Evolutionary conservation across 2,888 invertebrate genomes (phyloP).

Genomic region (Ethmia dodecea): DNA sequence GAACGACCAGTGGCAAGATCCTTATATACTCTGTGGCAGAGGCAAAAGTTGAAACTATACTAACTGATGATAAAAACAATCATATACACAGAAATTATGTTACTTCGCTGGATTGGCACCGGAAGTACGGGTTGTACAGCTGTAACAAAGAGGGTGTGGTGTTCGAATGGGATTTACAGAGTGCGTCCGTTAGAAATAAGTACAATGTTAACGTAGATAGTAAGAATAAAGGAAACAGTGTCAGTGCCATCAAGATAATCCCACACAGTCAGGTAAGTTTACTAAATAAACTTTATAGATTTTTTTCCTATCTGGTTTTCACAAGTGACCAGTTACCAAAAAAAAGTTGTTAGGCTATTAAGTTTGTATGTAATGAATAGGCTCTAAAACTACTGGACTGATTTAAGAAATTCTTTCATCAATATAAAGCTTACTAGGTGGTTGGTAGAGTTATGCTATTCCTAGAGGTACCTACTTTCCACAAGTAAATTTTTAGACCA

Average conservation of each 20-base stretch:
- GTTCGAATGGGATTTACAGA: slow-evolving; percentile 74
- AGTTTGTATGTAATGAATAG: too few species aligned
- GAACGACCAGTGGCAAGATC: slow-evolving; percentile 84
- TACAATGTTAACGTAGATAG: slow-evolving; percentile 77
- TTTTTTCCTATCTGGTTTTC: too few species aligned
- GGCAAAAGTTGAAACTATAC: slow-evolving; percentile 78
- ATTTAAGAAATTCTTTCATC: too few species aligned
- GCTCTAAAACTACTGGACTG: too few species aligned
- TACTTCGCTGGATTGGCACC: slow-evolving; percentile 77
- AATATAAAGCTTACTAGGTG: too few species aligned
- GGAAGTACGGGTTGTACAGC: slow-evolving; percentile 69
- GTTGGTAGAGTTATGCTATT: too few species aligned
- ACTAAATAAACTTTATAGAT: neutral
- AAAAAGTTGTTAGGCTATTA: too few species aligned
- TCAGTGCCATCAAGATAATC: slow-evolving; percentile 79
- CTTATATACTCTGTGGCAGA: slow-evolving; percentile 83
- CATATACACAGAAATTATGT: slow-evolving; percentile 47
- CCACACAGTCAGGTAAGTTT: slow-evolving; percentile 66
- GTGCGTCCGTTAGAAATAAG: slow-evolving; percentile 65
- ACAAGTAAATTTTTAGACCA: too few species aligned
- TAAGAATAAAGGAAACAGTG: slow-evolving; percentile 77
- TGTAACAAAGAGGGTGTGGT: slow-evolving; percentile 73
- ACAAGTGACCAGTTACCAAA: too few species aligned
- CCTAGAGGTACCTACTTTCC: too few species aligned
- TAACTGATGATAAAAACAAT: slow-evolving; percentile 67